These are phyloP conservation scores for Hoplostethus atlanticus DNA, from an alignment of 2,797 vertebrate genomes.

Conservation along the genomic window DNA sequence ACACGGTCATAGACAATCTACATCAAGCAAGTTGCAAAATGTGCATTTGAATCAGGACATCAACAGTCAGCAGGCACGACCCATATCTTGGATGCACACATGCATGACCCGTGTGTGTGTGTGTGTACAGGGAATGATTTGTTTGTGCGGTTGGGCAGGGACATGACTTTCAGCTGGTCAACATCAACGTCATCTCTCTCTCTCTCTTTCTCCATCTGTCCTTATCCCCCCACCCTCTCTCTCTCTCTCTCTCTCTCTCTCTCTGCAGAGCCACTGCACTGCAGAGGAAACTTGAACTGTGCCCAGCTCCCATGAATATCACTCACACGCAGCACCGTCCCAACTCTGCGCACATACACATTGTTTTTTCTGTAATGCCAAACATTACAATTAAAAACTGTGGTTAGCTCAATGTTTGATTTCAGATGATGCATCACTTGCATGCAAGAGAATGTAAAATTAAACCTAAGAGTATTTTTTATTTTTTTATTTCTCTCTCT, in stretches of 20 bases:
- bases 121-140: slow-evolving; percentile 12
- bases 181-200: background rate
- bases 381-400: too few relatives aligned
- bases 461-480: too few relatives aligned
- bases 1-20: background rate
- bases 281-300: slow-evolving; percentile 76
- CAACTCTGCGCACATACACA: background rate
- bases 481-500: too few relatives aligned
- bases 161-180: background rate
- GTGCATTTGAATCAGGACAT: background rate
- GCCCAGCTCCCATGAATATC: slow-evolving; percentile 55
- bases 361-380: too few relatives aligned
- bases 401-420: too few relatives aligned
- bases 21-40: background rate
- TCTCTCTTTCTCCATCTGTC: slow-evolving; percentile 9
- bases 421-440: too few relatives aligned
- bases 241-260: slow-evolving; percentile 1
- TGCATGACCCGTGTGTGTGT: background rate
- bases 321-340: slow-evolving; percentile 26
- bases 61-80: background rate
- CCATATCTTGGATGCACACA: background rate
- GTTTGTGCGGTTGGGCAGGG: slow-evolving; percentile 1
- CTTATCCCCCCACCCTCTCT: background rate
- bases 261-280: slow-evolving; percentile 69
- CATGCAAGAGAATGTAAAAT: too few relatives aligned